Conservation (phyloP, 2,113 vertebrate genomes). For the Gavia stellata region DNA sequence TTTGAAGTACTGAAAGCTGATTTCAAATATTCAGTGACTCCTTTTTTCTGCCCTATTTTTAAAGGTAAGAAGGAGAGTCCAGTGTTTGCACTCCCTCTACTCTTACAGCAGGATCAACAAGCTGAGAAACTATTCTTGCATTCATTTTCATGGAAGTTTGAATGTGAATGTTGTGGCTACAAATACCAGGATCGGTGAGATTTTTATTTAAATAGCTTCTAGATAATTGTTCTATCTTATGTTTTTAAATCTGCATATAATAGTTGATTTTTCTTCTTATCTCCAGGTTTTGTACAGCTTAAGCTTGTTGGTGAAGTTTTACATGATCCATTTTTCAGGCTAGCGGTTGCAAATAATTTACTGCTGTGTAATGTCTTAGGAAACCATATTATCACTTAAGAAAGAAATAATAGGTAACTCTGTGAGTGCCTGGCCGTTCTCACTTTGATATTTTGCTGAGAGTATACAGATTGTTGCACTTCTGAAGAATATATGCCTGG, state of each 20-base stretch:
- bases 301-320: neutral
- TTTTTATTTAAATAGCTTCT: neutral
- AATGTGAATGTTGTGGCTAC: slow-evolving; percentile 79
- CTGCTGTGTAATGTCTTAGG: neutral
- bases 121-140: slow-evolving; percentile 78
- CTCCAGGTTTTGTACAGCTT: neutral
- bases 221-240: neutral
- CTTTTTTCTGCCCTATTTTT: neutral
- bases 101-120: slow-evolving; percentile 74
- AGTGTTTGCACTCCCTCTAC: slow-evolving; percentile 84
- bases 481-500: neutral
- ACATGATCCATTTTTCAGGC: neutral
- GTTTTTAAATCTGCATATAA: neutral
- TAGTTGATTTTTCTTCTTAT: neutral
- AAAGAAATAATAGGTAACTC: neutral
- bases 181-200: slow-evolving; percentile 75
- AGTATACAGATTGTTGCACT: neutral
- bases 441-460: neutral
- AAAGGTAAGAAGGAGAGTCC: slow-evolving; percentile 85
- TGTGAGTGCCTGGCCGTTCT: neutral
- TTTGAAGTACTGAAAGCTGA: neutral
- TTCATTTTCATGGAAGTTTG: slow-evolving; percentile 82
- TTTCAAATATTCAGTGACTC: neutral
- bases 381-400: neutral
- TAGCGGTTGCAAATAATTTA: neutral